A percentile compares a stretch with the other conserved stretches of the same genome.
Conservation (phyloP, 1,140 invertebrate species). For the Penaeus vannamei region DNA sequence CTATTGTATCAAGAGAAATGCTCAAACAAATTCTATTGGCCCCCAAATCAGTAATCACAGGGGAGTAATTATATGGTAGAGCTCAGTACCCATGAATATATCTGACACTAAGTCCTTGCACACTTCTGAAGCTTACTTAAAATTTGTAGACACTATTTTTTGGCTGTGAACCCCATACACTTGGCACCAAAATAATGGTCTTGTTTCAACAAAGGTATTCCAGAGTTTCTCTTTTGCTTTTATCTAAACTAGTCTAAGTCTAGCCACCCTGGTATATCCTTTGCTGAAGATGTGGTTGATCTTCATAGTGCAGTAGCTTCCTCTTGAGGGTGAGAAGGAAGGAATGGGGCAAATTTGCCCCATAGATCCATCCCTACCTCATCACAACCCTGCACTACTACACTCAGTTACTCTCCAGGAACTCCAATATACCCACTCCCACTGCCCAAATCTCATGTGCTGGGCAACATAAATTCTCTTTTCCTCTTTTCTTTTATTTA, state of each 20-base stretch:
- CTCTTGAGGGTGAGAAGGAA: slow-evolving; percentile 2
- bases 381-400: slow-evolving; percentile 14
- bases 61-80: slow-evolving; percentile 49
- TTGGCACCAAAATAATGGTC: slow-evolving; percentile 52
- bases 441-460: too few species aligned
- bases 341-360: not conserved
- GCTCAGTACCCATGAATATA: slow-evolving; percentile 48
- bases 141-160: slow-evolving; percentile 54
- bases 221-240: slow-evolving; percentile 3
- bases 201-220: slow-evolving; percentile 26
- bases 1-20: slow-evolving; percentile 35
- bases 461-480: not conserved
- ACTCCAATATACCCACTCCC: too few species aligned
- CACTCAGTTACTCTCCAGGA: slow-evolving; percentile 1
- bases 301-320: slow-evolving; percentile 6
- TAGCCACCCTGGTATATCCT: slow-evolving; percentile 12
- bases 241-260: slow-evolving; percentile 38
- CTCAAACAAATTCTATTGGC: slow-evolving; percentile 57
- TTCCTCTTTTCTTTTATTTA: not conserved
- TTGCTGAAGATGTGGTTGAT: slow-evolving; percentile 19
- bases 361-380: slow-evolving; percentile 33
- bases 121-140: slow-evolving; percentile 48
- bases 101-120: slow-evolving; percentile 36
- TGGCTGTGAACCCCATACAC: slow-evolving; percentile 51
- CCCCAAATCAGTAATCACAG: slow-evolving; percentile 61